Evolutionary conservation across 2,888 invertebrate species (phyloP).

Genomic region (Melanostoma mellinum): DNA sequence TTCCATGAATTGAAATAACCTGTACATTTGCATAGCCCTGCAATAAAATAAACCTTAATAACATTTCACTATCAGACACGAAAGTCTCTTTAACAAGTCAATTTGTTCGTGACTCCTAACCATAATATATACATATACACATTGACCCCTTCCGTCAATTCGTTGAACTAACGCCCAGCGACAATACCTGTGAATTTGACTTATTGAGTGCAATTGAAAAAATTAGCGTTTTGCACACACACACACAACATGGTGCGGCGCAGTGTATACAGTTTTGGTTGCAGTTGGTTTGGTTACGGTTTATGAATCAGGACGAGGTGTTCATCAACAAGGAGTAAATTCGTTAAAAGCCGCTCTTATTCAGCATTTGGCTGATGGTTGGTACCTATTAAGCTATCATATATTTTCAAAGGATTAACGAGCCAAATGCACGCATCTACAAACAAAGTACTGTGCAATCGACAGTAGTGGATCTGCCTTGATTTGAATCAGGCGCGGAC

Average conservation of each 20-base stretch:
- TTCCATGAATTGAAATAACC: too few relatives aligned
- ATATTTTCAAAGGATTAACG: slow-evolving; percentile 23
- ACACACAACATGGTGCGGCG: neutral
- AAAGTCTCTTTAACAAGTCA: slow-evolving; percentile 27
- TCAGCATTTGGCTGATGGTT: slow-evolving; percentile 13
- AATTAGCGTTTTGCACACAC: slow-evolving; percentile 39
- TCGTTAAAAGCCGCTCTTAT: slow-evolving; percentile 44
- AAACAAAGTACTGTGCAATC: too few relatives aligned
- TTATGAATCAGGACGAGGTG: slow-evolving; percentile 26
- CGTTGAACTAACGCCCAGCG: slow-evolving; percentile 12
- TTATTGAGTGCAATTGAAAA: slow-evolving; percentile 64
- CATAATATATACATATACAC: slow-evolving; percentile 11
- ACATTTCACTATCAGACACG: slow-evolving; percentile 20
- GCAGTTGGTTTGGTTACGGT: neutral
- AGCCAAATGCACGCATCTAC: slow-evolving; percentile 26
- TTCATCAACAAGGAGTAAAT: slow-evolving; percentile 54
- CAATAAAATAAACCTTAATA: neutral
- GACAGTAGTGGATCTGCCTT: too few relatives aligned
- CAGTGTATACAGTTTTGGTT: neutral
- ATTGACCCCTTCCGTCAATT: neutral
- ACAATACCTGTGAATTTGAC: slow-evolving; percentile 39
- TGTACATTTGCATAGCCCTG: neutral
- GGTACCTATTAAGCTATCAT: neutral
- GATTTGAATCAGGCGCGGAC: too few relatives aligned
- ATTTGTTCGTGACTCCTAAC: slow-evolving; percentile 40